Conservation (phyloP, 2,797 vertebrate species). For the Poecilia wingei region DNA sequence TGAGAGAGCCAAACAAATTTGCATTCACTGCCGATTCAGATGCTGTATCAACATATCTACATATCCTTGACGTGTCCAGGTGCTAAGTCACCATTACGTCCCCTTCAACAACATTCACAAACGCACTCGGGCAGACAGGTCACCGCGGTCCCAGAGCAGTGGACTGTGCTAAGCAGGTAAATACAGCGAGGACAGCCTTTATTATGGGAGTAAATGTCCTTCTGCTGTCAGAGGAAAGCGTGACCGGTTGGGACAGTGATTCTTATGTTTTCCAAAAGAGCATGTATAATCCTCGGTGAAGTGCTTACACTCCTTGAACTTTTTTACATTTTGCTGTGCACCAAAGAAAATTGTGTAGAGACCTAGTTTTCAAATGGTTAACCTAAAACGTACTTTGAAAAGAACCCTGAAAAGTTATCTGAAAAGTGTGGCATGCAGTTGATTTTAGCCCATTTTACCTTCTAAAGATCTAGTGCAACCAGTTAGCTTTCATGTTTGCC, state of each 20-base stretch:
- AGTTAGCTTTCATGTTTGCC: neutral
- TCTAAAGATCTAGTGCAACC: neutral
- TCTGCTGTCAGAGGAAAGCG: constrained; percentile 67
- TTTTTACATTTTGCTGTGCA: neutral
- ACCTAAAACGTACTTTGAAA: neutral
- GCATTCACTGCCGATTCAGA: constrained; percentile 64
- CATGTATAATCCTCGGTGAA: neutral
- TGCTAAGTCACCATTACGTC: constrained; percentile 78
- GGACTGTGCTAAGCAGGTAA: constrained; percentile 81
- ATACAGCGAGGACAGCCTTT: constrained; percentile 77
- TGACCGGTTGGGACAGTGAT: constrained; percentile 49
- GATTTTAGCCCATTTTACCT: neutral
- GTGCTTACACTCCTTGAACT: neutral
- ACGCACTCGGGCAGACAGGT: constrained; percentile 48
- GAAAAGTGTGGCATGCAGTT: neutral
- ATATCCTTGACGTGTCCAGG: constrained; percentile 65
- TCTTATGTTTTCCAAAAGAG: constrained; percentile 38
- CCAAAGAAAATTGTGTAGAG: neutral
- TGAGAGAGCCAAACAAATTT: constrained; percentile 59
- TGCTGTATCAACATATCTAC: constrained; percentile 70
- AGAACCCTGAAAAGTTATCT: neutral
- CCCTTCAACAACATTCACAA: constrained; percentile 32
- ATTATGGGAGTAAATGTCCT: constrained; percentile 75
- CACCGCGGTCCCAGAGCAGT: constrained; percentile 72
- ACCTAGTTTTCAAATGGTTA: neutral